Evolutionary conservation across 2,113 vertebrate species (phyloP).

Genomic region (Hippocampus comes): DNA sequence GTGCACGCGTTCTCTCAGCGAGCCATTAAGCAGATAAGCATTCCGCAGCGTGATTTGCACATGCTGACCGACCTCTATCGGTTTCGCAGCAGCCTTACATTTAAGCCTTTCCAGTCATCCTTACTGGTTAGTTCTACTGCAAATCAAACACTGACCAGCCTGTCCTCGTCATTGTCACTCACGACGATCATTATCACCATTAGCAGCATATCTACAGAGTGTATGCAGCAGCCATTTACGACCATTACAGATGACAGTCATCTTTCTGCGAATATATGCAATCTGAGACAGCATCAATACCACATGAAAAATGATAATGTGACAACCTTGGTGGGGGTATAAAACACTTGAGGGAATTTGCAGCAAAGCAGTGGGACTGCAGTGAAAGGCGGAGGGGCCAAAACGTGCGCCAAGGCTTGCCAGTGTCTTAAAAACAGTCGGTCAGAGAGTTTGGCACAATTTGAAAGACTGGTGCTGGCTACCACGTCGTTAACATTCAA

Average conservation of each 20-base stretch:
- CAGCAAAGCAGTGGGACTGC: conserved; percentile 23
- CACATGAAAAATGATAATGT: conserved; percentile 15
- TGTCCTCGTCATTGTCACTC: conserved; percentile 21
- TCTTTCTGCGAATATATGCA: not conserved
- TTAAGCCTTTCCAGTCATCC: conserved; percentile 3
- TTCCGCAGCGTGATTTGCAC: conserved; percentile 44
- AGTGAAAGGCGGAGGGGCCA: conserved; percentile 15
- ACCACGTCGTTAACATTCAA: conserved; percentile 47
- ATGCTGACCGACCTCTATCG: conserved; percentile 51
- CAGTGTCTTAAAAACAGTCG: conserved; percentile 27
- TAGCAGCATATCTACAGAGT: conserved; percentile 3
- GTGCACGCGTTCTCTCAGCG: conserved; percentile 19
- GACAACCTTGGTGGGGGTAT: not conserved
- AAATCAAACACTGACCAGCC: conserved; percentile 29
- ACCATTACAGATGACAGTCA: not conserved
- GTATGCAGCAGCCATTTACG: conserved; percentile 10
- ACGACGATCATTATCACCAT: conserved; percentile 12
- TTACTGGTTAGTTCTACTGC: conserved; percentile 8
- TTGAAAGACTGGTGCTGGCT: conserved; percentile 34
- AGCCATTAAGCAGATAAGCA: conserved; percentile 56
- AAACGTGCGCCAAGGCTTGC: conserved; percentile 33
- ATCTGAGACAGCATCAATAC: conserved; percentile 15
- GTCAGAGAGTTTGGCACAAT: conserved; percentile 45
- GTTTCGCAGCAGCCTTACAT: conserved; percentile 40
- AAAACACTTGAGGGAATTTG: conserved; percentile 3